Evolutionary conservation across 2,888 invertebrate genomes (phyloP).

Genomic region (Lasioglossum morio): DNA sequence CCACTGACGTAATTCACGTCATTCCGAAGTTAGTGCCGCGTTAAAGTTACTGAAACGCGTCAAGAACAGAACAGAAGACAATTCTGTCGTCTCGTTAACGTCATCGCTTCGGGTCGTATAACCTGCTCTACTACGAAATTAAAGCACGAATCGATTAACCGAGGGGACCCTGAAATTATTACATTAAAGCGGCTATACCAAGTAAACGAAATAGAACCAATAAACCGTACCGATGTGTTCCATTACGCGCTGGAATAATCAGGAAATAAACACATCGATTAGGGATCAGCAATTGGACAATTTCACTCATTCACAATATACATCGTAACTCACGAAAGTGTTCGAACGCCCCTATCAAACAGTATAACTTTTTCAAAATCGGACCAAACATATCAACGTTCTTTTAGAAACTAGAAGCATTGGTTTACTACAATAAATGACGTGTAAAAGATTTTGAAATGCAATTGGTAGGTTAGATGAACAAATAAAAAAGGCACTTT

Average conservation of each 20-base stretch:
- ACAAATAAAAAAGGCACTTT: no score
- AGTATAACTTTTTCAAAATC: no score
- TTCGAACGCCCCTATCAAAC: no score
- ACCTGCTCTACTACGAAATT: slow-evolving; percentile 50
- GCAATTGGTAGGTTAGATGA: no score
- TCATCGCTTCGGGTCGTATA: slow-evolving; percentile 63
- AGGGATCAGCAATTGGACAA: not conserved
- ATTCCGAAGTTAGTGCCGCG: slow-evolving; percentile 72
- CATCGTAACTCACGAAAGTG: no score
- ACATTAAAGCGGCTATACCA: slow-evolving; percentile 5
- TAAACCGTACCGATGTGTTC: not conserved
- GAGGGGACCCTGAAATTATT: slow-evolving; percentile 12
- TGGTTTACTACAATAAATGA: no score
- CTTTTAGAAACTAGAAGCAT: no score
- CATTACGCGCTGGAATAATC: not conserved
- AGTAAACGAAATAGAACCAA: slow-evolving; percentile 19
- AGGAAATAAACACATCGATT: not conserved
- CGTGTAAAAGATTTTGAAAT: no score
- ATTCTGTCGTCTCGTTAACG: slow-evolving; percentile 72
- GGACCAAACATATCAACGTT: no score
- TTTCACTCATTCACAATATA: not conserved
- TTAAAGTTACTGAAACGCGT: slow-evolving; percentile 74
- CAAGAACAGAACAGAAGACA: slow-evolving; percentile 69
- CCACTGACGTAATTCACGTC: slow-evolving; percentile 65
- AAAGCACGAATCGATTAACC: slow-evolving; percentile 60